Evolutionary conservation across 37 sponge, comb jelly and placozoan genomes (phyloP).

Genomic region (Tethya wilhelma): DNA sequence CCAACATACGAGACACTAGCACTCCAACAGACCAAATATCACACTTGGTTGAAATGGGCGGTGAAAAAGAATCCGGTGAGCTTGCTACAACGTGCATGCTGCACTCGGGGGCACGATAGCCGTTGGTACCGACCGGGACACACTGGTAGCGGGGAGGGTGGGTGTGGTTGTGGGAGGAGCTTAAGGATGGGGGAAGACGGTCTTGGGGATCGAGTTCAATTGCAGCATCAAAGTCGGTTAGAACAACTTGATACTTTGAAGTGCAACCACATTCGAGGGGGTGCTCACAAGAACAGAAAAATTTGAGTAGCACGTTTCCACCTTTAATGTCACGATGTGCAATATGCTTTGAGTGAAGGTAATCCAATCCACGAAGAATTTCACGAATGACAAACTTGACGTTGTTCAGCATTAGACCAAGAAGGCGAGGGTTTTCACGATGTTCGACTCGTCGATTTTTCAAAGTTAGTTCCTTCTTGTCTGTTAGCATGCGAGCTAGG

Average conservation of each 20-base stretch:
- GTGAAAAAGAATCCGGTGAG: background rate
- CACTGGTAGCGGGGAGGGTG: too few relatives aligned
- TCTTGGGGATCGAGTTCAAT: conserved; percentile 16
- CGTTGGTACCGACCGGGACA: conserved; percentile 31
- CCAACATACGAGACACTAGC: conserved; percentile 9
- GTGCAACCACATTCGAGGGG: conserved; percentile 14
- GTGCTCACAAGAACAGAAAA: conserved; percentile 13
- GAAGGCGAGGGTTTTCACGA: background rate
- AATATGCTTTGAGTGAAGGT: background rate
- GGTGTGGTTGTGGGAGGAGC: background rate
- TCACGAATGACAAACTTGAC: background rate
- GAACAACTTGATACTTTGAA: conserved; percentile 22
- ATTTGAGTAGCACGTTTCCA: conserved; percentile 25
- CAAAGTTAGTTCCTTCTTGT: background rate
- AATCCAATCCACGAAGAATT: background rate
- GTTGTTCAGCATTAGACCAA: conserved; percentile 1
- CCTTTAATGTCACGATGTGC: conserved; percentile 55
- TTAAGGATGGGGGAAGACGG: background rate
- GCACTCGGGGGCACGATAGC: conserved; percentile 31
- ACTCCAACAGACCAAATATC: conserved; percentile 48
- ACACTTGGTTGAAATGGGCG: background rate
- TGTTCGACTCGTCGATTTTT: background rate
- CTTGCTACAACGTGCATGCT: background rate
- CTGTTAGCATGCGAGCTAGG: background rate
- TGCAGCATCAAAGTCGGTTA: conserved; percentile 51